Evolutionary conservation across 2,888 invertebrate species (phyloP).

Genomic region (Melieria crassipennis): DNA sequence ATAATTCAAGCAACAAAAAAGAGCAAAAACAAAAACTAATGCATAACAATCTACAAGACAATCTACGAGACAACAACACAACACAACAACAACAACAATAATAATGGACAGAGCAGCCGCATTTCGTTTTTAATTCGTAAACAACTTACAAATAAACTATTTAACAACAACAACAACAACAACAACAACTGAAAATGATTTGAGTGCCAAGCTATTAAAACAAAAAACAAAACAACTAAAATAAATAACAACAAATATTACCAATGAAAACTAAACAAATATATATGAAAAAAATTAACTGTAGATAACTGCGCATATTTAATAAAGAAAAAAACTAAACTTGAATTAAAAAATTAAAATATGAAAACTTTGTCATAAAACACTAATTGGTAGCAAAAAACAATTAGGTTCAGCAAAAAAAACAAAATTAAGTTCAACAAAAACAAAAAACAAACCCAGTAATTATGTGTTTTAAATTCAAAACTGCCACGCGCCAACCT

Average conservation of each 20-base stretch:
- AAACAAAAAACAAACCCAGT: too few relatives aligned
- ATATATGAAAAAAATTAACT: slow-evolving; percentile 23
- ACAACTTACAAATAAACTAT: too few relatives aligned
- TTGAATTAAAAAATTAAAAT: slow-evolving; percentile 3
- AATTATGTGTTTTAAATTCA: too few relatives aligned
- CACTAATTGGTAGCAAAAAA: too few relatives aligned
- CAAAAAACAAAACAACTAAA: slow-evolving; percentile 48
- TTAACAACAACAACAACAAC: slow-evolving; percentile 18
- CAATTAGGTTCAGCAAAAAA: too few relatives aligned
- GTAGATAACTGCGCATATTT: not conserved
- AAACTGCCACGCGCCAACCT: too few relatives aligned
- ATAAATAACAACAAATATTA: slow-evolving; percentile 37
- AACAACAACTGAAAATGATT: slow-evolving; percentile 45
- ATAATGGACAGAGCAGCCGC: too few relatives aligned
- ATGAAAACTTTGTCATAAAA: not conserved
- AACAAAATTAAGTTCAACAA: too few relatives aligned
- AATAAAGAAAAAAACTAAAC: not conserved
- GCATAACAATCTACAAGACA: not conserved
- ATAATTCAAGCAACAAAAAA: not conserved
- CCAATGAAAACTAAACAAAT: slow-evolving; percentile 24
- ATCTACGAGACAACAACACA: not conserved
- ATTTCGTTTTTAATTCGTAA: too few relatives aligned
- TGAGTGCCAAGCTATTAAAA: slow-evolving; percentile 65
- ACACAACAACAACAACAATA: slow-evolving; percentile 8
- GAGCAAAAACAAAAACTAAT: too few relatives aligned